Evolutionary conservation across 2,888 invertebrate genomes (phyloP), one percentile per base, ranked within the genome.

Genomic region (Papilio gigon): DNA sequence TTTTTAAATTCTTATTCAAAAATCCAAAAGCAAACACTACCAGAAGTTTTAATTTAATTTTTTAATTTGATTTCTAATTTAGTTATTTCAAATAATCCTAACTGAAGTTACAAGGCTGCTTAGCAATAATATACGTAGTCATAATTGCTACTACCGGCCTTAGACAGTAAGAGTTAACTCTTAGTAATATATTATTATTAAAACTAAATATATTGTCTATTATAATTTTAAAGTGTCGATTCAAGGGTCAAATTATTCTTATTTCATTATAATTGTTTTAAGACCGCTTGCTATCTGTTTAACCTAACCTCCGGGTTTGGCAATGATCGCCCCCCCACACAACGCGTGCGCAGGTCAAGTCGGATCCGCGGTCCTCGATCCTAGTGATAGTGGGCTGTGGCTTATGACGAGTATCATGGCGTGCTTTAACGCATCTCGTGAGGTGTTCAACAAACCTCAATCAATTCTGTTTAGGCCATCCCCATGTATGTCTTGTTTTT

Each of bases 351-450:
- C n/a, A n/a, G n/a, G n/a, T n/a, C n/a, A n/a, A 62, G 33, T 5
- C 9, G 22, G 30, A 6, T 25, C 67, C 42, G n/a, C 33, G 12
- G 6, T 14, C 40, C 35, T 42, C 33, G 53, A 6, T 33, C 42
- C 17, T 20, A 25, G 42, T 47, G 20, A 44, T 59, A 44, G 58
- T 47, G 47, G 63, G 63, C 61, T 59, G 37, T 56, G 63, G 63
- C 68, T 63, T 35, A 58, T 68, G 63, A 58, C 35, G 68, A n/a
- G n/a, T n/a, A n/a, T n/a, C n/a, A n/a, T n/a, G n/a, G n/a, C n/a
- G 67, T 63, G 62, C 67, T 63, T 68, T 63, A 63, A 63, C 56
- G 62, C 67, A 42, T 63, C 56, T 30, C 50, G 60, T 67, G 61
- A 60, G 67, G 67, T 67, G 67, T 50, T 60, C 47, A 61, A 61